Conservation (phyloP, 2,888 invertebrate species). For the Plagodis pulveraria region DNA sequence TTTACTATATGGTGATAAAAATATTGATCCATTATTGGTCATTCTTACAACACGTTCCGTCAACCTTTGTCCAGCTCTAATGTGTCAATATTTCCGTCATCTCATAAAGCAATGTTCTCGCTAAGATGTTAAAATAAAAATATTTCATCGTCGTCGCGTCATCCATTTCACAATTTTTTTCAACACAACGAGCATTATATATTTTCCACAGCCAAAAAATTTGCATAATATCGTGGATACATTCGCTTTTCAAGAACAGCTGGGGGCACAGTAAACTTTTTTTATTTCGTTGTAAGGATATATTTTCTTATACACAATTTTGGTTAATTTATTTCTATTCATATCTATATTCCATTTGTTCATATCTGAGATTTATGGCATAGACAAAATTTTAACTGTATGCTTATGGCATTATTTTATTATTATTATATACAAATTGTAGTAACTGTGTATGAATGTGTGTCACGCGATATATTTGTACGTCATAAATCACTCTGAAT, state of each 20-base stretch:
- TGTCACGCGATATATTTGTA: too few relatives aligned
- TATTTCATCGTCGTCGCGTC: conserved; percentile 23
- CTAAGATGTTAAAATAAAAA: conserved; percentile 26
- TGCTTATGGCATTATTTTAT: too few relatives aligned
- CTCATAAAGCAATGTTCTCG: conserved; percentile 12
- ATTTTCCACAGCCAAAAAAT: conserved; percentile 40
- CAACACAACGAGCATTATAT: conserved; percentile 30
- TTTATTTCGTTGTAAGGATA: too few relatives aligned
- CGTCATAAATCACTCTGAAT: too few relatives aligned
- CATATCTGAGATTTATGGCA: too few relatives aligned
- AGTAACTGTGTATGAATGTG: too few relatives aligned
- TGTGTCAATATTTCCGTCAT: conserved; percentile 5
- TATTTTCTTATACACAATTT: too few relatives aligned
- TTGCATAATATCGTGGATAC: conserved; percentile 40
- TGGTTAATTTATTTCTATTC: too few relatives aligned
- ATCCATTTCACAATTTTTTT: conserved; percentile 31
- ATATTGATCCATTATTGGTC: background rate
- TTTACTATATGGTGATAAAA: too few relatives aligned
- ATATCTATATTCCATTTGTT: too few relatives aligned
- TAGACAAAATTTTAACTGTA: too few relatives aligned
- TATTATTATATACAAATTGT: too few relatives aligned
- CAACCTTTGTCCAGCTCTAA: conserved; percentile 2
- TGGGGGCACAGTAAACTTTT: conserved; percentile 7
- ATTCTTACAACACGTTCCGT: background rate
- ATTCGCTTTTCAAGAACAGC: conserved; percentile 20